Conservation (phyloP, 2,888 invertebrate genomes). For the Apotomis turbidana region DNA sequence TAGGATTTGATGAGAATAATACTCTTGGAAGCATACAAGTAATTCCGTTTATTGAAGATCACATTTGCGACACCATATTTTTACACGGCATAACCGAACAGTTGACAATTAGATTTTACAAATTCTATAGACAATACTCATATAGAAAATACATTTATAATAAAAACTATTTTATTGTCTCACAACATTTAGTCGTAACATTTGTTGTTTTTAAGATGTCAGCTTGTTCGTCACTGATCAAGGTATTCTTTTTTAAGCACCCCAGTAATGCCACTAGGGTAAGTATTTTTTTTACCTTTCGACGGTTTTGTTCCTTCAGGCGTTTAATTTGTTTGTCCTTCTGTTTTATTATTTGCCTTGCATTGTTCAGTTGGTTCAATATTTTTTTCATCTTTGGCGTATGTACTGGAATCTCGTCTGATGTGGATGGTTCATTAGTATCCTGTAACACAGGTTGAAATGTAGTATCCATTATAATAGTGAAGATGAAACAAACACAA, state of each 20-base stretch:
- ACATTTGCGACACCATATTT: too few relatives aligned
- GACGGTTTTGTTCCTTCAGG: conserved; percentile 2
- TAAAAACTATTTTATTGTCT: too few relatives aligned
- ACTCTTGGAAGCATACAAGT: too few relatives aligned
- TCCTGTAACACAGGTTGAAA: background rate
- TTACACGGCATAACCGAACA: too few relatives aligned
- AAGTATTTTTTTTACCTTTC: conserved; percentile 4
- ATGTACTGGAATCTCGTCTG: background rate
- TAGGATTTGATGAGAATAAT: too few relatives aligned
- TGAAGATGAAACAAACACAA: background rate
- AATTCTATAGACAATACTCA: too few relatives aligned
- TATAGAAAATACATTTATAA: too few relatives aligned
- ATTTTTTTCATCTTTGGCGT: background rate
- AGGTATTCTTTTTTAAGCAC: background rate
- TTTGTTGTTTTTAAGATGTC: too few relatives aligned
- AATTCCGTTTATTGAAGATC: too few relatives aligned
- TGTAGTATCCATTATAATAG: background rate
- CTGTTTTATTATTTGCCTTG: conserved; percentile 1
- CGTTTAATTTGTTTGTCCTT: conserved; percentile 2
- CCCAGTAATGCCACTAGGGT: background rate
- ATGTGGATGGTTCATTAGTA: conserved; percentile 6
- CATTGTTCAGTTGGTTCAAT: conserved; percentile 1
- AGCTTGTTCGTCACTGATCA: conserved; percentile 8
- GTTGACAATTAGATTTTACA: too few relatives aligned
- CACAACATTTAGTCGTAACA: too few relatives aligned